phyloP scores from a whole-genome alignment of 1,140 invertebrate genomes.

The Drosophila sturtevanti region DNA sequence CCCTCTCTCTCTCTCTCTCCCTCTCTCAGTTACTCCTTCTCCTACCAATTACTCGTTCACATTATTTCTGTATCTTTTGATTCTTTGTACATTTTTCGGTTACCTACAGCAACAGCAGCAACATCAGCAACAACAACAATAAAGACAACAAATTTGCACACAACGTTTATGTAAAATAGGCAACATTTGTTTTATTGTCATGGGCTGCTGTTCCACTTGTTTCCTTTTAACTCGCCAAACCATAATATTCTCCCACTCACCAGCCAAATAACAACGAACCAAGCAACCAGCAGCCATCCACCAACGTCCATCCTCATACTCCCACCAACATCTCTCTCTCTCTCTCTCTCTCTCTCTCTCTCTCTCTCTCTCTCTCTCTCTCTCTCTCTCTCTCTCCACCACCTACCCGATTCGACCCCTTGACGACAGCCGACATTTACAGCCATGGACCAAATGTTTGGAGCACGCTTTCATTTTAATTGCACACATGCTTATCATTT shows the following conservation, averaged over 20 bases:
- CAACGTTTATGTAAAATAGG: constrained; percentile 78
- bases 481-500: constrained; percentile 81
- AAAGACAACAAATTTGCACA: constrained; percentile 66
- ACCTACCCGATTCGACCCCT: background rate
- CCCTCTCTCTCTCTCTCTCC: background rate
- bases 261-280: background rate
- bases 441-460: constrained; percentile 45
- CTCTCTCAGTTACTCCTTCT: background rate
- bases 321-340: too few species aligned
- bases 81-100: constrained; percentile 54
- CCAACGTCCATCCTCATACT: background rate
- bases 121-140: constrained; percentile 53
- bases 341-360: too few species aligned
- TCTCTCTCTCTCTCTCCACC: too few species aligned
- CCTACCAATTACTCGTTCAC: constrained; percentile 6
- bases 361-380: too few species aligned
- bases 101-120: constrained; percentile 32
- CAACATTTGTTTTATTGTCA: constrained; percentile 77
- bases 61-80: background rate
- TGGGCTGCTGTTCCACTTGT: constrained; percentile 52
- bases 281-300: too few species aligned
- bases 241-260: background rate
- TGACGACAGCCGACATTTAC: constrained; percentile 41
- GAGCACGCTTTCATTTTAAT: constrained; percentile 79
- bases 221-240: constrained; percentile 11